Evolutionary conservation across 2,797 vertebrate species (phyloP), one percentile per base, ranked within the genome.

Genomic region (Kryptolebias ocellatus): DNA sequence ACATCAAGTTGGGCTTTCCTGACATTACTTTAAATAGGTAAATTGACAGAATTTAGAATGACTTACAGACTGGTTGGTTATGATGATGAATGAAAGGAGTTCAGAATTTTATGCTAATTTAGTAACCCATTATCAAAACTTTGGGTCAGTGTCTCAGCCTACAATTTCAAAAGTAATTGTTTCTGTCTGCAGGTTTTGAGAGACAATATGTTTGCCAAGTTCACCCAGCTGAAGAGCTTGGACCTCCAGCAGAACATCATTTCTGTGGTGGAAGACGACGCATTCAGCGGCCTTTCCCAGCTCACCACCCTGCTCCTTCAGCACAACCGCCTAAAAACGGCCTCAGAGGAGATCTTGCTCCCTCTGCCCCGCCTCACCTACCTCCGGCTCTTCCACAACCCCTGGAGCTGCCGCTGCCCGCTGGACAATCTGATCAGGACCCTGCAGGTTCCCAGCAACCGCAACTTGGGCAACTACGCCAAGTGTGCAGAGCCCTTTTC

Each of bases 171-270:
- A 10, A 12, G 1, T 55, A 55, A 4, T 15, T 5, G 45, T 85
- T 11, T 62, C 28, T 4, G 14, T 0, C 9, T 62, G 65, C 92
- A 94, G 72, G 92, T 95, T 69, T 45, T 99, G 82, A 94, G 95
- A 83, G 93, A 95, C 79, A 95, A 94, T 74, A 95, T 95, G 91
- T 99, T 99, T 89, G 94, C 95, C 53, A 93, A 92, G 83, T 98
- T 97, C 80, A 93, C 84, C 52, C 92, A 84, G 84, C 84, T 99
- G 72, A 95, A 94, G 81, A 98, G 95, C 72, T 84, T 99, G 80
- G 98, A 99, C 90, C 94, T 99, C 64, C 98, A 99, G 80, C 96
- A 98, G 85, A 99, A 99, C 34, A 90, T 93, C 68, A 96, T 99
- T 81, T 91, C 94, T 62, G 94, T 93, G 92, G 94, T 99, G 55